Base-by-base conservation (phyloP, 1,140 invertebrate genomes). In the Sitodiplosis mosellana region DNA sequence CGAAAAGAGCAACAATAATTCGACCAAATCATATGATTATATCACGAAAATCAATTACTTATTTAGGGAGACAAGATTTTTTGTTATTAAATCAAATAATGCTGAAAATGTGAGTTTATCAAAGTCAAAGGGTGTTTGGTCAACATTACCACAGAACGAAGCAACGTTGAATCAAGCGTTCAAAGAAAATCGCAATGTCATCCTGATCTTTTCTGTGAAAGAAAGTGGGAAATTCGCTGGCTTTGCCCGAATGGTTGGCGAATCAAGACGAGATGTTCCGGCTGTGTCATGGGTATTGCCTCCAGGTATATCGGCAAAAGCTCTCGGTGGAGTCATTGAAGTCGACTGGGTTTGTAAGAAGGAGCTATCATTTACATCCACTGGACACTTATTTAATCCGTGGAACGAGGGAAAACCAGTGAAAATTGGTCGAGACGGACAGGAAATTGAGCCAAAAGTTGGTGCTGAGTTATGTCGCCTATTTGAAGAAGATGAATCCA, bases 341-440 rank as follows among this genome's bases (percentile, higher is more conserved):
- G 77, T 97, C 4, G 92, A 97, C 60, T 98, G 92, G 92, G 87
- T 98, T 49, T 93, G 87, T 58, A 80, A 88, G 58, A 88, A 90
- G 58, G 93, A 97, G 63, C 69, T 98, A 44, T 79, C 89, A 11
- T 98, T 98, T 56, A 84, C 80, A 49, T 83, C 83, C 51, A 95
- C 91, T 2, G 74, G 87, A 52, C 91, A 96, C 67, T 69, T 98
- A 20, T 92, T 92, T 58, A 98, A 98, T 73, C 82, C 89, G 4
- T 97, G 92, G 90, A 98, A 98, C 74, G 90, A 97, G 64, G 88
- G 90, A 33, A 96, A 96, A 68, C 91, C 92, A 46, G 92, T 98
- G 0, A 98, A 98, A 75, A 97, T 98, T 61, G 93, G 92, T 14
- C 75, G 94, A 55, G 94, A 98, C 75, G 94, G 94, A 15, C 94